Base-by-base conservation (phyloP, 1,140 invertebrate genomes). In the Triops longicaudatus region DNA sequence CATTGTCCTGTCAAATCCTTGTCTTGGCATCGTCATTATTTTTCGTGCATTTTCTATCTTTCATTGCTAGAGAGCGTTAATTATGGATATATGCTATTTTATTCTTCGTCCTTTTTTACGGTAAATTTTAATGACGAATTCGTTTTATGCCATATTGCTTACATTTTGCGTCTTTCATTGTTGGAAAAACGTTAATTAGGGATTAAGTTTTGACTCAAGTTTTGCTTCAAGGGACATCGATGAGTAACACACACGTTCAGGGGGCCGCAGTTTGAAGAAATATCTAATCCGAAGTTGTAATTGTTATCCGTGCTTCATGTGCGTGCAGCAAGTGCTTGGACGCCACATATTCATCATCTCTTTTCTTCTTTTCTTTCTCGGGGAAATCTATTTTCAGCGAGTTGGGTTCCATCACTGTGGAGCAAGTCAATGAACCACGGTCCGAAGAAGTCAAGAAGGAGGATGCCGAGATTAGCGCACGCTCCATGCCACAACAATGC, bases 391-490 rank as follows among this genome's bases (percentile, higher is more conserved):
- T 22, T n/a, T 63, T 1, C 22, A 63, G 50, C 50, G 50, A 63
- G 50, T 63, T 63, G 50, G 14, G 50, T 63, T 63, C 50, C 50
- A 6, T 63, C 2, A 10, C 17, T 22, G 14, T 22, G 14, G 50
- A 63, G 17, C 50, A 63, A 63, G 50, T 63, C 50, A 63, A 63
- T 63, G 50, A 63, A 63, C 50, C 50, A 22, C 50, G 50, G 17
- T 2, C 31, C 31, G 31, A 2, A 37, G 31, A 37, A 4, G 31
- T n/a, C n/a, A n/a, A 37, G 2, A 7, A 37, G 31, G 50, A 63
- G 50, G 50, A 63, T 63, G 50, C 22, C 50, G 50, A 63, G 50
- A 63, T 63, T 63, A 63, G 17, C 50, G 50, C 50, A 63, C 50
- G n/a, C 50, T 63, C 50, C 50, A 17, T n/a, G 17, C 50, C 14